Evolutionary conservation across 2,113 vertebrate genomes (phyloP), one percentile per base, ranked within the genome.

Genomic region (Protomyctophum bolini): DNA sequence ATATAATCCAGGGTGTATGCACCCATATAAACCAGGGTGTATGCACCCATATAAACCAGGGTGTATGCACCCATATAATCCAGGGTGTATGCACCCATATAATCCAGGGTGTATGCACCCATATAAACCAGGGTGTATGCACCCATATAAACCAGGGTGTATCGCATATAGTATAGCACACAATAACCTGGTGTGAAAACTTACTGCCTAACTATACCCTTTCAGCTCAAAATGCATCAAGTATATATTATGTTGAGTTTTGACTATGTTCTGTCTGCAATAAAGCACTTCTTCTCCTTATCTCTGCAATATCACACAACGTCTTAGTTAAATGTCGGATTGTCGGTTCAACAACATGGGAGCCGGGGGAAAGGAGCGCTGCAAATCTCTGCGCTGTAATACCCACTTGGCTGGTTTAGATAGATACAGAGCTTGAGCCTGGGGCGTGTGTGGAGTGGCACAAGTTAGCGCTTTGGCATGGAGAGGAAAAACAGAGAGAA

Each of bases 391-490:
- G 74, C 55, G 76, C 51, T 76, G 73, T 83, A 86, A 81, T 74
- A 82, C 73, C 65, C 63, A 83, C 62, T 86, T 83, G 81, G 79
- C 78, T 76, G 28, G 9, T 59, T 62, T 68, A 52, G 68, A 72
- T 10, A 80, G 75, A 77, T 81, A 78, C 68, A 81, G 79, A 85
- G 76, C 58, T 73, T 70, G 66, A 58, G 84, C 80, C 69, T 76
- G 76, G 70, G 83, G 88, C 52, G 49, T 83, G 84, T 70, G 75
- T 57, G 77, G 81, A 88, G 86, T 87, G 88, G 88, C 86, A 91
- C 77, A 83, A 80, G 79, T 85, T 81, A 63, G 80, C 84, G 82
- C 76, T 91, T 83, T 86, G 88, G 86, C 79, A 85, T 73, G 63
- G 12, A 70, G 8, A 52, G 54, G 69, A 70, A 75, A 86, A 84